Evolutionary conservation across 2,113 vertebrate genomes (phyloP), one percentile per base, ranked within the genome.

Genomic region (Myiopsitta monachus): DNA sequence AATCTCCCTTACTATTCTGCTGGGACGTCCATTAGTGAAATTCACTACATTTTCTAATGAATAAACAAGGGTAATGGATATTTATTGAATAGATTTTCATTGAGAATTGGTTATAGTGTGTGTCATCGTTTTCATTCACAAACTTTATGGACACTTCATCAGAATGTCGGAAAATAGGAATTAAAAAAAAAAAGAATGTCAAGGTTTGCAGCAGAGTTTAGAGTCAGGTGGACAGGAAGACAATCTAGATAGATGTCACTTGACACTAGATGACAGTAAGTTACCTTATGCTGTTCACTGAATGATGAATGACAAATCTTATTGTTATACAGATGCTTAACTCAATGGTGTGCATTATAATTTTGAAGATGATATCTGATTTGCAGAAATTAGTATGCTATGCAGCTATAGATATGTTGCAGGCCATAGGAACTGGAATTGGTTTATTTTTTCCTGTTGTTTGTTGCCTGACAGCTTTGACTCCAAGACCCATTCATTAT

Each of bases 321-420:
- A 96, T 97, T 97, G 95, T 97, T 97, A 96, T 97, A 97, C 95
- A 98, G 97, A 97, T 97, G 97, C 92, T 97, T 97, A 97, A 97
- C 95, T 97, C 67, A 67, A 44, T 97, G 94, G 81, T 96, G 76
- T 95, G 95, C 85, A 96, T 97, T 94, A 94, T 97, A 96, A 97
- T 98, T 97, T 95, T 97, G 96, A 97, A 96, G 92, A 97, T 92
- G 89, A 90, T 92, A 96, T 95, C 90, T 97, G 95, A 98, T 97
- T 97, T 98, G 49, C 78, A 93, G 87, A 95, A 79, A 97, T 97
- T 96, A 97, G 91, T 96, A 97, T 97, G 93, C 93, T 80, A 52
- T 92, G 51, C 88, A 87, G 61, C 81, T 92, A 90, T 55, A 97
- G 86, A 96, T 91, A 95, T 31, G 67, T 95, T 96, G 18, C 91